Conservation (phyloP, 1,140 invertebrate species). For the Achroia grisella region DNA sequence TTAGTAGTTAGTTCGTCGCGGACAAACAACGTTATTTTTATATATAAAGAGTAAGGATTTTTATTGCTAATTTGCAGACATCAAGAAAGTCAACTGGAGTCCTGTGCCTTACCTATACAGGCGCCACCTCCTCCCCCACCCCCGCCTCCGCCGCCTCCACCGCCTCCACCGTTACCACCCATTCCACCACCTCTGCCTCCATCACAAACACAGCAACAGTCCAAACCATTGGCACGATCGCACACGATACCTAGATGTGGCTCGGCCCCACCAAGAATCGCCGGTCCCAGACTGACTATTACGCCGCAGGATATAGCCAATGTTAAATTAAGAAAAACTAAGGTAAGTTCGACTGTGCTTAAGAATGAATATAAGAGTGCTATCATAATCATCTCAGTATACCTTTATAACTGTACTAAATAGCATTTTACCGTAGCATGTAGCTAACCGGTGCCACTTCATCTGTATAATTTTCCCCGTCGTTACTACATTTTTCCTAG, state of each 20-base stretch:
- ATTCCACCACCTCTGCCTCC: slow-evolving; percentile 37
- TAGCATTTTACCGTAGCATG: too few relatives aligned
- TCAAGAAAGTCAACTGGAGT: slow-evolving; percentile 7
- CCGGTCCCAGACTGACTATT: slow-evolving; percentile 49
- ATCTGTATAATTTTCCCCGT: too few relatives aligned
- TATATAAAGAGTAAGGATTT: too few relatives aligned
- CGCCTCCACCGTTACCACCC: slow-evolving; percentile 33
- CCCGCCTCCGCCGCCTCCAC: slow-evolving; percentile 26
- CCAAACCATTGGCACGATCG: slow-evolving; percentile 26
- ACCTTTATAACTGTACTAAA: too few relatives aligned
- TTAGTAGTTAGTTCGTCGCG: too few relatives aligned
- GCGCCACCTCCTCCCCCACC: slow-evolving; percentile 1
- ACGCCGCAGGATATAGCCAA: slow-evolving; percentile 64
- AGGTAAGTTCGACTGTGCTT: slow-evolving; percentile 21
- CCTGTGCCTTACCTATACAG: slow-evolving; percentile 20
- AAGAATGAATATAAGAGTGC: too few relatives aligned
- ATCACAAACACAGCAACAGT: slow-evolving; percentile 13
- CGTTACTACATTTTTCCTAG: too few relatives aligned
- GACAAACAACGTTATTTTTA: too few relatives aligned
- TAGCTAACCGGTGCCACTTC: too few relatives aligned
- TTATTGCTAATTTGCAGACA: slow-evolving; percentile 2
- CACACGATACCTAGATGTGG: slow-evolving; percentile 50
- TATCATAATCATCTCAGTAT: too few relatives aligned
- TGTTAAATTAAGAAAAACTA: slow-evolving; percentile 58
- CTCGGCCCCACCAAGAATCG: slow-evolving; percentile 46